Evolutionary conservation across 2,888 invertebrate genomes (phyloP), one percentile per base, ranked within the genome.

Genomic region (Hartigia nigra): DNA sequence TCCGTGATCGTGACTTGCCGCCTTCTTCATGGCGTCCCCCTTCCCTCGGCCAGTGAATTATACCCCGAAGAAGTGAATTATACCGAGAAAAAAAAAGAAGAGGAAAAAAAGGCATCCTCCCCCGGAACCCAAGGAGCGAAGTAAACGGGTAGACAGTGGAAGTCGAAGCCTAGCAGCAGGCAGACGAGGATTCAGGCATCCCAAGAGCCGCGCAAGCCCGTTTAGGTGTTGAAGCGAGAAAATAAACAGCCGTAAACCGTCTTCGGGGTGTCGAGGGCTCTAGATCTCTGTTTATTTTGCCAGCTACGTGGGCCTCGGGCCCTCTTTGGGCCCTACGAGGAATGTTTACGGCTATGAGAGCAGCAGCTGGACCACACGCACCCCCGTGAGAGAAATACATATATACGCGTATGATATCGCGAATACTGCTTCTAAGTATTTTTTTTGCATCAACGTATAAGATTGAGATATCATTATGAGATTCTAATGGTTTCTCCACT

Each of bases 181-280:
- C 55, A 55, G 23, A 55, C 55, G 55, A 55, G 55, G 55, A 55
- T 55, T 55, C 55, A 23, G 55, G 55, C 23, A 23, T 55, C 55
- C 55, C 23, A 23, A 55, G 55, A 55, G 55, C 55, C 55, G 55
- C 55, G 55, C 55, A 55, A 55, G 55, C 55, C 55, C 55, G 55
- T 55, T 55, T 81, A 82, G 82, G 82, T 84, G 82, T 82, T 82
- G 84, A 86, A 85, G 85, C 86, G 86, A 86, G 85, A 88, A 89
- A 89, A 88, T 87, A 90, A 90, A 89, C 89, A 87, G 75, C 32
- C 35, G 37, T 36, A 72, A 72, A 72, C 72, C 72, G 72, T 72
- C 32, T 72, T 34, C 32, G 72, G 72, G 72, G 72, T 72, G 79
- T 77, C 74, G 77, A 79, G 79, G 74, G 79, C 70, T 36, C 77